These are phyloP conservation scores for Sipha flava DNA, from an alignment of 1,140 invertebrate species.

Conservation along the genomic window DNA sequence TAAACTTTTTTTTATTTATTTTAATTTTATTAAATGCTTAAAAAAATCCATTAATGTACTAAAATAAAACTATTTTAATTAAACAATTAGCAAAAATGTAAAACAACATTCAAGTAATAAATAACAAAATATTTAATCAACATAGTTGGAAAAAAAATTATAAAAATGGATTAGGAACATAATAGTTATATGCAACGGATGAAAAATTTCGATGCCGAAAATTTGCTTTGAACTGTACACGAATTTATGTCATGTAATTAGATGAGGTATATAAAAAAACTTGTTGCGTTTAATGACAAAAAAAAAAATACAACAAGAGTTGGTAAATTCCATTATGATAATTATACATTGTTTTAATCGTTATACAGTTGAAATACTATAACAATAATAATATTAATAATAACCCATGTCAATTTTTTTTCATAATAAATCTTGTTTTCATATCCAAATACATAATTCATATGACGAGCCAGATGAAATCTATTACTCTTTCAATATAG, in stretches of 20 bases:
- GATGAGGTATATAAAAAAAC: neutral
- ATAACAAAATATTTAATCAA: neutral
- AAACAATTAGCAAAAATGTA: neutral
- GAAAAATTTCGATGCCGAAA: neutral
- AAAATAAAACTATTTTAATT: constrained; percentile 7
- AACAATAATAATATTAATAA: neutral
- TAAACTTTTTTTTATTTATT: neutral
- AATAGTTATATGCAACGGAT: neutral
- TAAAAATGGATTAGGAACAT: neutral
- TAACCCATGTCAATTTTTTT: neutral
- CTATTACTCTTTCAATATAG: too few species aligned
- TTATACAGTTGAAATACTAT: neutral
- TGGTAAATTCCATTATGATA: neutral
- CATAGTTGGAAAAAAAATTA: neutral
- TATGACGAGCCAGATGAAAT: too few species aligned
- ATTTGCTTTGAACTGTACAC: neutral
- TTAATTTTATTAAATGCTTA: neutral
- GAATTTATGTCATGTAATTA: neutral
- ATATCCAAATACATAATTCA: neutral
- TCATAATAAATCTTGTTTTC: neutral
- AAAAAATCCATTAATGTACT: neutral
- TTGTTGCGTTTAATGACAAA: neutral
- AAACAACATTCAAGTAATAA: neutral
- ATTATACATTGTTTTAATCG: neutral
- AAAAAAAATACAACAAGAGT: neutral